Evolutionary conservation across 1,140 invertebrate species (phyloP), one percentile per base, ranked within the genome.

Genomic region (Papilio aristodemus): DNA sequence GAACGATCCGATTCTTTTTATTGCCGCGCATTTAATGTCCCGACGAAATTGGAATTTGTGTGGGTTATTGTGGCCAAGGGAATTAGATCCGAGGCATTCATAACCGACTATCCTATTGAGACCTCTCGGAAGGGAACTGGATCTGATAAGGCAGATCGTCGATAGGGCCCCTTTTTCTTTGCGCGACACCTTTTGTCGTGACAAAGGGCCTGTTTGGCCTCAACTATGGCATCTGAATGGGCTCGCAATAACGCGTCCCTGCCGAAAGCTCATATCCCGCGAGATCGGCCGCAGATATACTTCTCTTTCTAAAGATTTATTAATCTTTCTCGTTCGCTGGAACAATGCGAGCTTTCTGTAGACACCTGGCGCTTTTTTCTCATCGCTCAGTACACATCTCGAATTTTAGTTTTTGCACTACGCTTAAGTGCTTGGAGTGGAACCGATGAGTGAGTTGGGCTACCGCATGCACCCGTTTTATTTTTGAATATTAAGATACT

Each of bases 111-210:
- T 83, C 81, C 78, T 86, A 88, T 88, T 89, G 89, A 91, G 89
- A 87, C 79, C 84, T 86, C 77, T 87, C 84, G 89, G 85, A 91
- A 91, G 89, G 89, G 89, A 88, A 89, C 84, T 79, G 83, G 78
- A 91, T 91, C 89, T 87, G 89, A 91, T 91, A 91, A 91, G 89
- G 86, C 73, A 86, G 86, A 89, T 89, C 86, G 84, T 79, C 80
- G 87, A 91, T 91, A 91, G 80, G 85, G 81, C 79, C 82, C 86
- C 86, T 88, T 90, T 90, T 90, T 89, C 86, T 89, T 91, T 84
- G 79, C 82, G 85, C 87, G 89, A 89, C 89, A 91, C 87, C 86
- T 91, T 50, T 91, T 91, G 89, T 89, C 87, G 86, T 86, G 81
- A 91, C 87, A 91, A 91, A 91, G 77, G 86, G 81, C 75, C 86